These are phyloP conservation scores for Thysanoteuthis rhombus DNA, from an alignment of 2,888 invertebrate species.

Conservation along the genomic window DNA sequence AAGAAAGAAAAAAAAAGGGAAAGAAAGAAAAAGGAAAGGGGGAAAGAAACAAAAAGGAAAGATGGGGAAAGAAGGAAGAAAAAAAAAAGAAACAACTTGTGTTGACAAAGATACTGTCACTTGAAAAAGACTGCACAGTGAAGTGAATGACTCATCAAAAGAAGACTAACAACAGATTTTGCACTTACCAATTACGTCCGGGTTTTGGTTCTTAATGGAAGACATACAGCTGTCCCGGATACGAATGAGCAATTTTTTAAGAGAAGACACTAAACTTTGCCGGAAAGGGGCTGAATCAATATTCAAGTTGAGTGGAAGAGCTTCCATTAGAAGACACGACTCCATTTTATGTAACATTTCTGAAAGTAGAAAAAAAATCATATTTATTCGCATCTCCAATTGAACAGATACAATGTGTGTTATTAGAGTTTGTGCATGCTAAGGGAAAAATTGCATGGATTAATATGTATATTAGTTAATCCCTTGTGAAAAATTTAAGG, in stretches of 20 bases:
- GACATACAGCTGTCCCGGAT: conserved; percentile 61
- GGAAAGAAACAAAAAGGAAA: too few relatives aligned
- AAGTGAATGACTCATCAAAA: too few relatives aligned
- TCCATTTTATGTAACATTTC: conserved; percentile 53
- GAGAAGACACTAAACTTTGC: conserved; percentile 57
- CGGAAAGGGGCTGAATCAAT: conserved; percentile 66
- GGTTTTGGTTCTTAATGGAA: conserved; percentile 42
- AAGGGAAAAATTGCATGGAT: not conserved
- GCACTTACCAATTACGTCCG: conserved; percentile 1
- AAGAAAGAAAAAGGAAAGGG: too few relatives aligned
- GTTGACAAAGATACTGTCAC: too few relatives aligned
- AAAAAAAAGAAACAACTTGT: too few relatives aligned
- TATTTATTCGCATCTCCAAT: not conserved
- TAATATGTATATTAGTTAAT: too few relatives aligned
- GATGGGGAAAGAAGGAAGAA: too few relatives aligned
- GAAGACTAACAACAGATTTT: too few relatives aligned
- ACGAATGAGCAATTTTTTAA: conserved; percentile 58
- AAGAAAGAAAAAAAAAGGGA: too few relatives aligned
- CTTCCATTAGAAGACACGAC: conserved; percentile 49
- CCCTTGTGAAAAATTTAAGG: too few relatives aligned
- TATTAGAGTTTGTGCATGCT: not conserved
- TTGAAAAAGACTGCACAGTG: too few relatives aligned
- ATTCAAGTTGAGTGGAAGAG: conserved; percentile 61
- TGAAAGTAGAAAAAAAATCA: conserved; percentile 38
- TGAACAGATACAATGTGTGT: not conserved